Base-by-base conservation (phyloP, 2,888 invertebrate genomes). In the Diloba caeruleocephala region DNA sequence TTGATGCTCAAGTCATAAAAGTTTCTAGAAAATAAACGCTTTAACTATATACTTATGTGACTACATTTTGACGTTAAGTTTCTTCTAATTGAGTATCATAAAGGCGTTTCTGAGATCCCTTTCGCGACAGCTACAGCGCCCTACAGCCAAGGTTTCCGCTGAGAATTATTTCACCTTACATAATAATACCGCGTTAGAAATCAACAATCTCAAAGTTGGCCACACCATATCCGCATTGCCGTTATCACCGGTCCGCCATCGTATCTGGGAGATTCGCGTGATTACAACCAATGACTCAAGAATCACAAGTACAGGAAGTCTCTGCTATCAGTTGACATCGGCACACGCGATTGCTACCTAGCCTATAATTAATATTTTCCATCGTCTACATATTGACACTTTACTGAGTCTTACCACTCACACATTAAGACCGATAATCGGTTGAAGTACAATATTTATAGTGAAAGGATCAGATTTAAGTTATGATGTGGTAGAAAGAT, bases 231-330 rank as follows among this genome's bases (percentile, higher is more conserved):
- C 68, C 61, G 61, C 53, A 43, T 48, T 42, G 45, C 49, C 53
- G 57, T 69, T 73, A 78, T 78, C 74, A 69, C 42, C 17, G 31
- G 41, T 49, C 62, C 19, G 32, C 68, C 62, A 71, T 71, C 74
- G 59, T 65, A 70, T 70, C 65, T 37, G 28, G n/a, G 12, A 72
- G 71, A 76, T 78, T 67, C 59, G 68, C 74, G 72, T 76, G 79
- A 75, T 74, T 66, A 44, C 43, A 59, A 51, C 70, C 73, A 65
- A 66, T 79, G 73, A 74, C 46, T 75, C 72, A 54, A 46, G 43
- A 71, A 37, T 73, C 66, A 64, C 44, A 39, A 34, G 37, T 67
- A 46, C 68, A 68, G 79, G 74, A 76, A 75, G 66, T 68, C 57
- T 57, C 56, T 29, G 36, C 55, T 69, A 75, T 71, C 73, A 48